Evolutionary conservation across 2,888 invertebrate genomes (phyloP).

Genomic region (Nematopogon swammerdamellus): DNA sequence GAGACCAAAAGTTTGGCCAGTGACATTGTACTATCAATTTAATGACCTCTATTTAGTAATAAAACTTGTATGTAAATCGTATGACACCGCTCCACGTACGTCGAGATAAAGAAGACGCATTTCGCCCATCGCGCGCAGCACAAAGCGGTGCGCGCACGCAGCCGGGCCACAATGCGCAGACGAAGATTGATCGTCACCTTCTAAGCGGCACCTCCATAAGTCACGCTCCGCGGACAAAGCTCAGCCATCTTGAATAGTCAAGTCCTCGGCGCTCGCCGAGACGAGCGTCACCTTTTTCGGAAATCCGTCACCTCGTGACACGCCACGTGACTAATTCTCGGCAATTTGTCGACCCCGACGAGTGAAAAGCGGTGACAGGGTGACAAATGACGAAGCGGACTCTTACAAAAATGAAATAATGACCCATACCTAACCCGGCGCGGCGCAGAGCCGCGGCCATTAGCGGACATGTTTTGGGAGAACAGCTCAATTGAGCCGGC

Average conservation of each 20-base stretch:
- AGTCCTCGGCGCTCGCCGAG: slow-evolving; percentile 18
- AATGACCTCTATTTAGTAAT: neutral
- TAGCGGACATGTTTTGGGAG: slow-evolving; percentile 53
- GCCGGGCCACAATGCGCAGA: slow-evolving; percentile 25
- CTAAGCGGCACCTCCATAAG: slow-evolving; percentile 19
- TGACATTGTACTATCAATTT: neutral
- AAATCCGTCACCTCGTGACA: slow-evolving; percentile 31
- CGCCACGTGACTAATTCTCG: slow-evolving; percentile 50
- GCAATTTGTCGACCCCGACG: slow-evolving; percentile 47
- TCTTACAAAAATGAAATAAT: slow-evolving; percentile 54
- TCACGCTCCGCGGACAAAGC: slow-evolving; percentile 23
- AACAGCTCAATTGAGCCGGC: slow-evolving; percentile 47
- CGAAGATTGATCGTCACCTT: slow-evolving; percentile 32
- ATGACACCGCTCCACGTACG: neutral
- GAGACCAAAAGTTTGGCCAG: no score
- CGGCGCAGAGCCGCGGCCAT: slow-evolving; percentile 44
- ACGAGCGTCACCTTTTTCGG: slow-evolving; percentile 49
- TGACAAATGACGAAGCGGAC: slow-evolving; percentile 51
- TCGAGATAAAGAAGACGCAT: slow-evolving; percentile 1
- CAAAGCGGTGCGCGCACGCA: slow-evolving; percentile 28
- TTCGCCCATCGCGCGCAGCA: slow-evolving; percentile 7
- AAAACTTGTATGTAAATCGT: neutral
- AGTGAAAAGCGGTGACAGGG: slow-evolving; percentile 51
- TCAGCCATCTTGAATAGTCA: slow-evolving; percentile 8
- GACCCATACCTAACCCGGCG: slow-evolving; percentile 47